These are phyloP conservation scores for Actinia tenebrosa DNA, from an alignment of 64 coral and sea anemone species.

Conservation along the genomic window DNA sequence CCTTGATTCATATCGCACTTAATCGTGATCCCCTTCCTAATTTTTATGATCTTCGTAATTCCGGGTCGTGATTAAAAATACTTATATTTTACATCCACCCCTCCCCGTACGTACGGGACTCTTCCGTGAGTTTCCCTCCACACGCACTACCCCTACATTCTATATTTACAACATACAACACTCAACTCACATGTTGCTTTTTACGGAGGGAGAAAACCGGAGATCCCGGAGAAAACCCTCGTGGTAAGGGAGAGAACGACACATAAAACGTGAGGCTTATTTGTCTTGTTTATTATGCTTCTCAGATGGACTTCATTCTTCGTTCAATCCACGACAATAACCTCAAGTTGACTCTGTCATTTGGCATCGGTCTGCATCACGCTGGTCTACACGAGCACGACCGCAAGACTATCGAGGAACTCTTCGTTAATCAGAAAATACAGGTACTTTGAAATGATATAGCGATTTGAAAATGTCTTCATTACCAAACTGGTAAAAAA, in stretches of 20 bases:
- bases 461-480: too few species aligned
- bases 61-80: not conserved
- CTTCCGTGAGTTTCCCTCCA: too few species aligned
- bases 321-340: slow-evolving; percentile 70
- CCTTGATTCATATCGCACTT: not conserved
- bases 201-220: too few species aligned
- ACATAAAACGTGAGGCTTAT: not conserved
- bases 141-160: too few species aligned
- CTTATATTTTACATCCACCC: too few species aligned
- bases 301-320: slow-evolving; percentile 83
- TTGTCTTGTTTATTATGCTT: not conserved
- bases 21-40: not conserved
- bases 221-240: too few species aligned
- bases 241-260: too few species aligned
- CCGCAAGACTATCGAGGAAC: slow-evolving; percentile 80
- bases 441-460: slow-evolving; percentile 34
- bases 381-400: slow-evolving; percentile 93
- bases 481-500: too few species aligned
- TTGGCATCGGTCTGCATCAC: slow-evolving; percentile 91
- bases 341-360: slow-evolving; percentile 83
- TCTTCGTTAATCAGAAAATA: slow-evolving; percentile 97
- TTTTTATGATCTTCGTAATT: not conserved
- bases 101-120: too few species aligned
- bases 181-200: too few species aligned
- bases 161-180: too few species aligned